phyloP scores from a whole-genome alignment of 1,140 invertebrate species.

The Drosophila rhopaloa region DNA sequence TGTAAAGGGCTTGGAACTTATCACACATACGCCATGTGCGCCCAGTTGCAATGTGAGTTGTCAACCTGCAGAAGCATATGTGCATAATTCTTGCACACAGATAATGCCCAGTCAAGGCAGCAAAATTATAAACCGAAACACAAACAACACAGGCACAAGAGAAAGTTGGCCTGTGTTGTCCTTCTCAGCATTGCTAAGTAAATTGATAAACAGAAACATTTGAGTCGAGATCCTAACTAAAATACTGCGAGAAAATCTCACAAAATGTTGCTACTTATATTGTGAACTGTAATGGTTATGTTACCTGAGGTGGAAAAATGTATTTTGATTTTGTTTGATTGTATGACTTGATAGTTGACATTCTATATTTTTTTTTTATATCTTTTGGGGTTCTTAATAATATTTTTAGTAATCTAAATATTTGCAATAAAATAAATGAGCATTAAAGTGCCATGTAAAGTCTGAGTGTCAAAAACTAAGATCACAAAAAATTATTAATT shows the following conservation, averaged over 20 bases:
- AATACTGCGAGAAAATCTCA: constrained; percentile 8
- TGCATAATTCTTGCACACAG: constrained; percentile 70
- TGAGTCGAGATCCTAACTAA: not conserved
- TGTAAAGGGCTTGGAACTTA: constrained; percentile 24
- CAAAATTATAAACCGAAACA: constrained; percentile 56
- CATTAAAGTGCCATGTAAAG: too few relatives aligned
- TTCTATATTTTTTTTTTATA: too few relatives aligned
- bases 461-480: too few relatives aligned
- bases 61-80: constrained; percentile 70
- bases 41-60: constrained; percentile 54
- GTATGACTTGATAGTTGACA: too few relatives aligned
- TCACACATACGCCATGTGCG: constrained; percentile 53
- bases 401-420: too few relatives aligned
- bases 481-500: too few relatives aligned
- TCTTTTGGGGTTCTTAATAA: too few relatives aligned
- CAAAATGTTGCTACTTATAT: too few relatives aligned
- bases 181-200: constrained; percentile 32
- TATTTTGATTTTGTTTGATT: too few relatives aligned
- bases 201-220: constrained; percentile 59
- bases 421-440: too few relatives aligned
- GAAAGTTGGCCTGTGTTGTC: constrained; percentile 27
- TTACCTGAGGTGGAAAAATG: too few relatives aligned
- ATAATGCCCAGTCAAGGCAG: constrained; percentile 54
- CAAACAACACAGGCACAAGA: constrained; percentile 28
- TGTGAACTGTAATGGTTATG: too few relatives aligned